Conservation (phyloP, 1,140 invertebrate genomes). For the Camponotus vicinus region DNA sequence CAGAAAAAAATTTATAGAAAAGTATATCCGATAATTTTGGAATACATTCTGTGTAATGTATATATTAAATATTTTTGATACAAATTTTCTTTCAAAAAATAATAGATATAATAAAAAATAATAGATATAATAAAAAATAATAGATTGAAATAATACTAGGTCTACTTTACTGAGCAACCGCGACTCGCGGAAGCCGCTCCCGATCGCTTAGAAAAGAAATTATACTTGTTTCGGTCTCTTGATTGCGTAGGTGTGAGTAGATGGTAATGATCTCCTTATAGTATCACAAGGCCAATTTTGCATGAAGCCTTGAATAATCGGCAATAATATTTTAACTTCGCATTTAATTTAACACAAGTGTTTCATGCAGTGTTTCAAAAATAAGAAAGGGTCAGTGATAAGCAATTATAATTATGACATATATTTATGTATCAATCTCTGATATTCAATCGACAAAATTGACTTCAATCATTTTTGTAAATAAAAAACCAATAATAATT, state of each 20-base stretch:
- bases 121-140: no score
- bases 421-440: not conserved
- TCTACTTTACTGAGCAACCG: not conserved
- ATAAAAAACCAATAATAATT: not conserved
- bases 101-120: not conserved
- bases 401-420: not conserved
- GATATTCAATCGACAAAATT: not conserved
- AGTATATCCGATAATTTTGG: no score
- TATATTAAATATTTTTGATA: not conserved
- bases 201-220: slow-evolving; percentile 65
- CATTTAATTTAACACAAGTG: not conserved
- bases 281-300: not conserved
- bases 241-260: slow-evolving; percentile 25
- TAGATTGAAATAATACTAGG: not conserved
- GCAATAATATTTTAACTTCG: not conserved
- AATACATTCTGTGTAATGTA: not conserved
- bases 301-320: not conserved
- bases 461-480: not conserved
- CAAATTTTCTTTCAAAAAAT: not conserved
- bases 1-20: no score
- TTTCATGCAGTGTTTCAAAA: not conserved
- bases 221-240: slow-evolving; percentile 63
- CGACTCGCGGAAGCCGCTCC: slow-evolving; percentile 66
- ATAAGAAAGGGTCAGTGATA: not conserved
- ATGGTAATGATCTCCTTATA: slow-evolving; percentile 16